A percentile compares a stretch with the other conserved stretches of the same genome.
These are phyloP conservation scores for Micromussa lordhowensis DNA, from an alignment of 92 coral and sea anemone genomes.

Conservation along the genomic window DNA sequence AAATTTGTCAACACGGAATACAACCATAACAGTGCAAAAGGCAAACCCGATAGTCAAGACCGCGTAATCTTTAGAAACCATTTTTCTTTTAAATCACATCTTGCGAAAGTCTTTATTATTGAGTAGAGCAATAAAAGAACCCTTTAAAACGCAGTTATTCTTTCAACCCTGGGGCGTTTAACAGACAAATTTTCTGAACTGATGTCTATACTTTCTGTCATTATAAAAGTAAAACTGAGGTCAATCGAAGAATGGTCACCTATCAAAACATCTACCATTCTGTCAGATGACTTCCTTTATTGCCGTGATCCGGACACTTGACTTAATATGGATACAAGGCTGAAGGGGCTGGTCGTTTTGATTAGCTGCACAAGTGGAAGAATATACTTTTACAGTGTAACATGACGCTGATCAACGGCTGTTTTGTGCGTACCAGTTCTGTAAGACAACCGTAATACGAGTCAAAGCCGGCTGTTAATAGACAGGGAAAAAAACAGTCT, in stretches of 20 bases:
- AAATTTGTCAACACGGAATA: background rate
- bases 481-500: slow-evolving; percentile 27
- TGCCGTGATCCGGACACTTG: background rate
- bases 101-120: background rate
- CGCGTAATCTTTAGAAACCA: background rate
- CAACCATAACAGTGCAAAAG: background rate
- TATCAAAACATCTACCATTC: background rate
- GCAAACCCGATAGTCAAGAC: too few relatives aligned
- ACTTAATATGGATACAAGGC: background rate
- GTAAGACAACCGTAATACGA: background rate
- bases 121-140: background rate
- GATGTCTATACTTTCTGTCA: background rate
- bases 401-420: background rate
- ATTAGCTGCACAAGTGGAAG: background rate
- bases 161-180: background rate
- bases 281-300: background rate
- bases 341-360: background rate
- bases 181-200: background rate
- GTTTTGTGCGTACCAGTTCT: slow-evolving; percentile 14
- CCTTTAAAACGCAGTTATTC: background rate
- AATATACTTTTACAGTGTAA: background rate
- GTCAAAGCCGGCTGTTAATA: slow-evolving; percentile 17
- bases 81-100: background rate
- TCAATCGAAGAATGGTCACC: background rate
- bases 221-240: background rate